A percentile compares a stretch with the other conserved stretches of the same genome.
phyloP scores from a whole-genome alignment of 2,113 vertebrate species.

The Leucopsar rothschildi region DNA sequence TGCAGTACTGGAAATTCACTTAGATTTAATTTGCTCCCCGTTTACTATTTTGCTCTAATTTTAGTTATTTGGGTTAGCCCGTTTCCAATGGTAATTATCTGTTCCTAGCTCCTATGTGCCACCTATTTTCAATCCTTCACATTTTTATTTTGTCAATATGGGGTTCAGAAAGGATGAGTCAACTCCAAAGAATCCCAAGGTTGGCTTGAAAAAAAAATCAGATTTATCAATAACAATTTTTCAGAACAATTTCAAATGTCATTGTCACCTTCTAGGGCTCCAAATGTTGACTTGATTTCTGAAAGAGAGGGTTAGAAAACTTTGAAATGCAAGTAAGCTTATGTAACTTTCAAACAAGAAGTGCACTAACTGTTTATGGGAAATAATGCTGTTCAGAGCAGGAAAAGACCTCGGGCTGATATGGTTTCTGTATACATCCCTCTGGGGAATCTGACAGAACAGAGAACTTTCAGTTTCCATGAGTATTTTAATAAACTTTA shows the following conservation, averaged over 20 bases:
- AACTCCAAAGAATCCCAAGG: background rate
- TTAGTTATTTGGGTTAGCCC: background rate
- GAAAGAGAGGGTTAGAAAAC: background rate
- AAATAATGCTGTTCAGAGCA: background rate
- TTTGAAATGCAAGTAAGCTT: background rate
- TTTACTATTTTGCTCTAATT: background rate
- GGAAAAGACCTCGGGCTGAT: background rate
- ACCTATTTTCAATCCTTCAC: background rate
- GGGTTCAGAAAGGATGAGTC: background rate
- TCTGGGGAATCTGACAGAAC: background rate
- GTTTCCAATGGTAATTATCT: background rate
- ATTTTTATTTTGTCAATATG: background rate
- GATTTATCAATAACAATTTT: background rate
- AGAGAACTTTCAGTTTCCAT: background rate
- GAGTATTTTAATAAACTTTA: background rate
- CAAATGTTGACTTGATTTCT: background rate
- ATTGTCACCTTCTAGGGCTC: background rate
- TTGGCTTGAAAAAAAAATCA: background rate
- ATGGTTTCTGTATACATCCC: accelerated
- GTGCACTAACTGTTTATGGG: background rate
- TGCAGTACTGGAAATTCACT: background rate
- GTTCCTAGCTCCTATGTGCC: background rate
- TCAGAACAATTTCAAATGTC: background rate
- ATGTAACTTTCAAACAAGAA: background rate
- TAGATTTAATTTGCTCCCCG: background rate